phyloP scores from a whole-genome alignment of 1,140 invertebrate species.

The Ephestia elutella region DNA sequence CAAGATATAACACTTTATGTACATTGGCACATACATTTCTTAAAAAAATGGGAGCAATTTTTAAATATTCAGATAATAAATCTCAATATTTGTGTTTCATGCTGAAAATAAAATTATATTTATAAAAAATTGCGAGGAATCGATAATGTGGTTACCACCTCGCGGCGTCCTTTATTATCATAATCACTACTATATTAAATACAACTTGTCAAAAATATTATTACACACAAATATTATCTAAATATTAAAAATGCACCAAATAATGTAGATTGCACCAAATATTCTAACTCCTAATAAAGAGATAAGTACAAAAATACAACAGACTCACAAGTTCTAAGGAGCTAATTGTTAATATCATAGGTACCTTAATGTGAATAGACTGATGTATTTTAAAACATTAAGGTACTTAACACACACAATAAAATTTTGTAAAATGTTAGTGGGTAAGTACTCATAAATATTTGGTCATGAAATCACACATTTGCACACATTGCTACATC shows the following conservation, averaged over 20 bases:
- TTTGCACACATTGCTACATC: slow-evolving; percentile 26
- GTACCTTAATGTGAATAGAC: background rate
- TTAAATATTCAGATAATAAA: background rate
- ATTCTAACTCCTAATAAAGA: slow-evolving; percentile 11
- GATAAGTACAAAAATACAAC: slow-evolving; percentile 22
- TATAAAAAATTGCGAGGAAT: too few species aligned
- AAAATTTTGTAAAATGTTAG: slow-evolving; percentile 26
- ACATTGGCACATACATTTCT: slow-evolving; percentile 51
- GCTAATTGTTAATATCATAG: background rate
- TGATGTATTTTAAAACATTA: background rate
- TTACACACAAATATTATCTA: background rate
- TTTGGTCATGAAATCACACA: slow-evolving; percentile 55
- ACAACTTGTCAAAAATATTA: too few species aligned
- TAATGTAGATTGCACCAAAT: slow-evolving; percentile 17
- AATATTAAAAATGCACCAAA: background rate
- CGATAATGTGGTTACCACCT: too few species aligned
- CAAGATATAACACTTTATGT: slow-evolving; percentile 19
- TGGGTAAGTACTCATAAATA: slow-evolving; percentile 33
- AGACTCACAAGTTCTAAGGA: background rate
- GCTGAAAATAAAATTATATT: too few species aligned
- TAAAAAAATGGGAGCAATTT: slow-evolving; percentile 20
- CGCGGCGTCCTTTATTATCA: too few species aligned
- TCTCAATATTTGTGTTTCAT: background rate
- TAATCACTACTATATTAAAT: too few species aligned
- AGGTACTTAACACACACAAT: background rate